Base-by-base conservation (phyloP, 2,797 vertebrate genomes). In the Phataginus tetradactyla region DNA sequence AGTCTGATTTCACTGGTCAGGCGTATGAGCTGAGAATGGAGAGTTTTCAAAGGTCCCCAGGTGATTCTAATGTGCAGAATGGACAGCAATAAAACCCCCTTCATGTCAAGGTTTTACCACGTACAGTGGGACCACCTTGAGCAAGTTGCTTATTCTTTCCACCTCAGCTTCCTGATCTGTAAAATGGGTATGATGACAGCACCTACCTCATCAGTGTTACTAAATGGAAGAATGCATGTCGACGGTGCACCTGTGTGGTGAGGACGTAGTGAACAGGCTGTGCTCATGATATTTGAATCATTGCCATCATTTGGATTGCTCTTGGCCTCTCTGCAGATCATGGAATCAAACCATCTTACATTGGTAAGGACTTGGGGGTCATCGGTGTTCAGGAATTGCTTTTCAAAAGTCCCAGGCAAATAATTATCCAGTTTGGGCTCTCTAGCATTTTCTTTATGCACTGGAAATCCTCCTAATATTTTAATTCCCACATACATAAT, bases 91-190 rank as follows among this genome's bases (percentile, higher is more conserved):
- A 87, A 72, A 37, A 29, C 20, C 72, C 11, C 7, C 14, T 77
- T 80, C 17, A 13, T 34, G n/a, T 45, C 61, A 90, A 87, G 21
- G 3, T 25, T 92, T 80, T 61, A 64, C 93, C 45, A 80, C 27
- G 34, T 71, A 68, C 0, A 68, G 3, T 37, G 75, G 53, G 45
- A 86, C 29, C 83, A 69, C 68, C 15, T 63, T 25, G n/a, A 66
- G 3, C 32, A 84, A 95, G 34, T 88, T 34, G 80, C 25, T 68
- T 75, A 32, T 69, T 77, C 84, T 89, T 95, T 81, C 89, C 86
- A 27, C 23, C 49, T 86, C 32, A 39, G 29, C 81, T 85, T 88
- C 7, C 34, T 85, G 75, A 45, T 72, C 93, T 88, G 14, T 78
- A 42, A 87, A 96, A 51, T 86, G 51, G n/a, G n/a, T 7, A 27